Conservation (phyloP, 2,113 vertebrate genomes). For the Gambusia holbrooki region DNA sequence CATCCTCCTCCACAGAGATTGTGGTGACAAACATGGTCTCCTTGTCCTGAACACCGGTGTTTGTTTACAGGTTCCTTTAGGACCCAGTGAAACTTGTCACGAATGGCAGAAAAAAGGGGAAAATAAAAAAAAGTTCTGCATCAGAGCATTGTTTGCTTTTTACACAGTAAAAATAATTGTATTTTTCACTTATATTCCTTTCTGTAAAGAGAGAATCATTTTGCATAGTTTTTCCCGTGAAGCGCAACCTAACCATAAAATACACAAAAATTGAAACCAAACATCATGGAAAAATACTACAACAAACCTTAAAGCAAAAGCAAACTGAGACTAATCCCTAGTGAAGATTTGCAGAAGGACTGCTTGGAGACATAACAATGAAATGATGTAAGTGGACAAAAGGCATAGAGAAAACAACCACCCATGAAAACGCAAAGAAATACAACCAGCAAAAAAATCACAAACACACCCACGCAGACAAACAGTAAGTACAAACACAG, state of each 20-base stretch:
- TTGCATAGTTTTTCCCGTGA: background rate
- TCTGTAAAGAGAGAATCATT: background rate
- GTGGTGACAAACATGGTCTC: slow-evolving; percentile 27
- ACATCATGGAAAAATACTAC: background rate
- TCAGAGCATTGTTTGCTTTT: background rate
- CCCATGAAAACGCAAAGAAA: background rate
- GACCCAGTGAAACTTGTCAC: background rate
- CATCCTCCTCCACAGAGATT: slow-evolving; percentile 11
- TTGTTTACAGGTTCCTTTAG: slow-evolving; percentile 32
- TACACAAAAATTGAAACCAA: background rate
- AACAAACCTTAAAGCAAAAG: background rate
- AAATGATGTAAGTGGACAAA: background rate
- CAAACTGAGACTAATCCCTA: background rate
- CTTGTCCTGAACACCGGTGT: slow-evolving; percentile 6
- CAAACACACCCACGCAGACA: background rate
- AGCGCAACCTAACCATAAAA: background rate
- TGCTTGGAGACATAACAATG: background rate
- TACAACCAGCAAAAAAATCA: background rate
- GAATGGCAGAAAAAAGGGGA: background rate
- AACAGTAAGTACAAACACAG: background rate
- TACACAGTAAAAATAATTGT: background rate
- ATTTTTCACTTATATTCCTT: background rate
- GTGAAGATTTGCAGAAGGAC: background rate
- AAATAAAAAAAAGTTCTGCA: background rate
- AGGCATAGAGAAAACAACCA: background rate